These are phyloP conservation scores for Spheniscus mendiculus DNA, from an alignment of 2,113 vertebrate genomes.

Conservation along the genomic window DNA sequence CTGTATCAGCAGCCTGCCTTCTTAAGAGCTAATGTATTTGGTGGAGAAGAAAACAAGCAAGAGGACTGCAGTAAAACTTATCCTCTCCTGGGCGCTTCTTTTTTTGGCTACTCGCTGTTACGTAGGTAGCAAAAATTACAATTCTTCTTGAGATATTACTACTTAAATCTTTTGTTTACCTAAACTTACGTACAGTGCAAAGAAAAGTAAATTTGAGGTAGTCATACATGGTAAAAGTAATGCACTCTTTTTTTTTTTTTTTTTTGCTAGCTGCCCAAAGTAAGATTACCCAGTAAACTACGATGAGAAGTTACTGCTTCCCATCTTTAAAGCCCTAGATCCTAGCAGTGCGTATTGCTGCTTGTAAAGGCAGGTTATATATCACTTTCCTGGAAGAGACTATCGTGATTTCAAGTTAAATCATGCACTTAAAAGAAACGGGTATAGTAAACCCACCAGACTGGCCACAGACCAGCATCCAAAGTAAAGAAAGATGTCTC, in stretches of 20 bases:
- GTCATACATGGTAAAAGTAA: not conserved
- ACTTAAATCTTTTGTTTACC: not conserved
- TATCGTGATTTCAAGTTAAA: not conserved
- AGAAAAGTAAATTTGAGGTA: not conserved
- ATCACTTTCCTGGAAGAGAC: not conserved
- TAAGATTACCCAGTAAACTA: not conserved
- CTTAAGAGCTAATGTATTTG: conserved; percentile 1
- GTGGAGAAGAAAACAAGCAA: not conserved
- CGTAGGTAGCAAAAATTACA: not conserved
- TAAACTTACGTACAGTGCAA: not conserved
- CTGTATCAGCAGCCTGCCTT: not conserved
- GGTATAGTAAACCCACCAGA: not conserved
- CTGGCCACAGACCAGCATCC: not conserved
- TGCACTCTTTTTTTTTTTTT: no score
- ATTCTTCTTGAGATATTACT: not conserved
- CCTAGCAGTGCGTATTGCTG: not conserved
- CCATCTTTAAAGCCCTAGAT: not conserved
- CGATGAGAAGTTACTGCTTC: not conserved
- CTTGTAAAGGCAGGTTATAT: not conserved
- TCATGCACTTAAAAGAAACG: not conserved
- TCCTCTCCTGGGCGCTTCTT: accelerated
- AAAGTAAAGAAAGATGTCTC: not conserved
- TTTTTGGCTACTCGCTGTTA: not conserved
- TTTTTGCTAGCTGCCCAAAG: not conserved
- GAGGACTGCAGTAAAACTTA: not conserved